Evolutionary conservation across 2,113 vertebrate genomes (phyloP).

Genomic region (Syngnathus floridae): DNA sequence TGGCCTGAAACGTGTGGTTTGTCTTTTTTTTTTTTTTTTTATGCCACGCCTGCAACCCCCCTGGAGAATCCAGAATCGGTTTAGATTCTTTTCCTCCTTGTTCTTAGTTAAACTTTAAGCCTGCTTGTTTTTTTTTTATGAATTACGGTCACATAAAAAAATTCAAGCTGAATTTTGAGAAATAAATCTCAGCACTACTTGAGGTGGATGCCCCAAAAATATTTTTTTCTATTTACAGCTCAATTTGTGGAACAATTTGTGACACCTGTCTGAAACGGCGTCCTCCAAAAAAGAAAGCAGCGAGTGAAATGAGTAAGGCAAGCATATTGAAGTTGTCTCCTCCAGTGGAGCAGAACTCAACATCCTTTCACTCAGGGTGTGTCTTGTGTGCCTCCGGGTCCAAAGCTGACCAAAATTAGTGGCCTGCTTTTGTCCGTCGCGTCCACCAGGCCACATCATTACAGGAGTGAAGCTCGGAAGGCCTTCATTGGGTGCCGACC

Average conservation of each 20-base stretch:
- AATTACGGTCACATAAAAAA: background rate
- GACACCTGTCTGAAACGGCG: background rate
- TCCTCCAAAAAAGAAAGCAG: background rate
- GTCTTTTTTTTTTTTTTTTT: slow-evolving; percentile 43
- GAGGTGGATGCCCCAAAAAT: background rate
- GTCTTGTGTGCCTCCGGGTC: slow-evolving; percentile 52
- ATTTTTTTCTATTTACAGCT: background rate
- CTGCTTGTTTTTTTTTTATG: background rate
- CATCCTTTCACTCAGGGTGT: slow-evolving; percentile 60
- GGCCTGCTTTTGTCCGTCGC: slow-evolving; percentile 62
- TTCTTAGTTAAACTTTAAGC: background rate
- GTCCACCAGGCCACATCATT: slow-evolving; percentile 66
- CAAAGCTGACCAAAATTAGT: slow-evolving; percentile 69
- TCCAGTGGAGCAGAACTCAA: slow-evolving; percentile 1
- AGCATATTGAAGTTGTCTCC: background rate
- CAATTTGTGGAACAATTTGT: background rate
- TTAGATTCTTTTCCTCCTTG: background rate
- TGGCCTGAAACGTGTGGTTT: slow-evolving; percentile 45
- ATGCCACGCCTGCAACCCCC: slow-evolving; percentile 58
- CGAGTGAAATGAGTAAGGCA: background rate
- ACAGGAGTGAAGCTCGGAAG: slow-evolving; percentile 48
- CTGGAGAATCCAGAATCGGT: background rate
- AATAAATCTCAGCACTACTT: background rate
- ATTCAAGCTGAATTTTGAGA: background rate
- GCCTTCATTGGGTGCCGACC: slow-evolving; percentile 58